These are phyloP conservation scores for Uloborus plumipes DNA, from an alignment of 2,888 invertebrate genomes.

Conservation along the genomic window DNA sequence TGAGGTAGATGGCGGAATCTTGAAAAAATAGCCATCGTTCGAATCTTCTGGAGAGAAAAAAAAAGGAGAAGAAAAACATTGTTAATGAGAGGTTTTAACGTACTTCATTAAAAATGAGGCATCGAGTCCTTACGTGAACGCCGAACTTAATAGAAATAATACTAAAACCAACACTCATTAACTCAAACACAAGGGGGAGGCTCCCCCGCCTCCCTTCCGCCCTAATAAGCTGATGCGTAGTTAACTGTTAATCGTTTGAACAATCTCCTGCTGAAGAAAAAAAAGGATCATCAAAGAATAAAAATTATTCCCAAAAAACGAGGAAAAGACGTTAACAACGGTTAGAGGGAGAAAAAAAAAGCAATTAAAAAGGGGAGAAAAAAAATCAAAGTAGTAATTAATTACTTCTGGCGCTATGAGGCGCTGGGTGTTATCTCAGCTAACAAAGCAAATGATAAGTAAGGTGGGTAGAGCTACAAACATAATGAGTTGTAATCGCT, in stretches of 20 bases:
- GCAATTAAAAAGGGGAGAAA: conserved; percentile 5
- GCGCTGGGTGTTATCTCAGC: conserved; percentile 51
- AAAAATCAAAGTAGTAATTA: conserved; percentile 59
- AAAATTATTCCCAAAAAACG: neutral
- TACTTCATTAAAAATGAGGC: conserved; percentile 61
- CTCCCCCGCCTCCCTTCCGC: too few relatives aligned
- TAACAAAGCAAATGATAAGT: conserved; percentile 58
- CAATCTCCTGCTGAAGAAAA: conserved; percentile 6
- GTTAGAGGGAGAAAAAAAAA: conserved; percentile 20
- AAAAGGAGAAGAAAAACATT: conserved; percentile 16
- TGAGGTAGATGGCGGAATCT: too few relatives aligned
- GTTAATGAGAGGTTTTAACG: conserved; percentile 61
- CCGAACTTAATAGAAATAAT: conserved; percentile 61
- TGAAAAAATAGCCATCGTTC: too few relatives aligned
- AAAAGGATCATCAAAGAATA: conserved; percentile 42
- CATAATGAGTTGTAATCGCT: conserved; percentile 61
- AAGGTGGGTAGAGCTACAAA: conserved; percentile 46
- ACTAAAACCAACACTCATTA: conserved; percentile 62
- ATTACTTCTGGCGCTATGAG: conserved; percentile 53
- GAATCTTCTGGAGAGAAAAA: conserved; percentile 12
- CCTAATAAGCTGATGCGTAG: conserved; percentile 14
- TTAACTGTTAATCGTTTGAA: conserved; percentile 58
- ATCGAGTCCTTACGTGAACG: conserved; percentile 30
- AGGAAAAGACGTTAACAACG: conserved; percentile 28
- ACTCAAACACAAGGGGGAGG: conserved; percentile 34